Percentiles rank a stretch among this genome's conserved stretches.
Evolutionary conservation across 2,113 vertebrate species (phyloP).

Genomic region (Urocitellus parryii): DNA sequence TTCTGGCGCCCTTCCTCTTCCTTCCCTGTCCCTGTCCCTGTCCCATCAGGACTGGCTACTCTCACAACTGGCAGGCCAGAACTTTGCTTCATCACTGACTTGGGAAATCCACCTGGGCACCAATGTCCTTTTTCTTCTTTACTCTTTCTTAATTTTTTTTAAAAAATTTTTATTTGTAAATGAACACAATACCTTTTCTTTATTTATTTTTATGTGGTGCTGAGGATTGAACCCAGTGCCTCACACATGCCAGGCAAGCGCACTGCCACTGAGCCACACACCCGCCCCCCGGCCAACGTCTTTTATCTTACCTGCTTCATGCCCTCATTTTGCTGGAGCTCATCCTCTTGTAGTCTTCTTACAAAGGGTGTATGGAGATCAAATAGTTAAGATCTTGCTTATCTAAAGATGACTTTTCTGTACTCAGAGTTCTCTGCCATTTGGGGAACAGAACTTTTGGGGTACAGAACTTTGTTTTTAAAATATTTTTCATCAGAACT

Average conservation of each 20-base stretch:
- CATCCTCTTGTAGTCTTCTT: neutral
- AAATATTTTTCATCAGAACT: slow-evolving; percentile 34
- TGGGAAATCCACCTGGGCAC: neutral
- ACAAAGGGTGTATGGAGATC: neutral
- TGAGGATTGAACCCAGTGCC: too few relatives aligned
- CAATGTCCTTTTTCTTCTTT: neutral
- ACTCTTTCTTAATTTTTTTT: neutral
- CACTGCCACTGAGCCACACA: too few relatives aligned
- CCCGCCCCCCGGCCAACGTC: neutral
- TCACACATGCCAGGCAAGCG: too few relatives aligned
- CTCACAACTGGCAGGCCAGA: neutral
- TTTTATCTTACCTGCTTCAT: neutral
- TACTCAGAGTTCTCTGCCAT: neutral
- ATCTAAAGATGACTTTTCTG: neutral
- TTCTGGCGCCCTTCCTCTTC: neutral
- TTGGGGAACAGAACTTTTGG: neutral
- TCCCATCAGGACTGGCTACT: neutral
- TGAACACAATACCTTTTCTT: too few relatives aligned
- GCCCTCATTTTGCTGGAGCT: neutral
- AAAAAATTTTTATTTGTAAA: too few relatives aligned
- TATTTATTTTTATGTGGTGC: too few relatives aligned
- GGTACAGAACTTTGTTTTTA: neutral
- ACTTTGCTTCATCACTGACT: neutral
- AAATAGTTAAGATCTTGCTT: neutral
- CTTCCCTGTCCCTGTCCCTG: too few relatives aligned